A percentile compares a stretch with the other conserved stretches of the same genome.
Conservation (phyloP, 92 coral and sea anemone species). For the Parazoanthus atlanticus region DNA sequence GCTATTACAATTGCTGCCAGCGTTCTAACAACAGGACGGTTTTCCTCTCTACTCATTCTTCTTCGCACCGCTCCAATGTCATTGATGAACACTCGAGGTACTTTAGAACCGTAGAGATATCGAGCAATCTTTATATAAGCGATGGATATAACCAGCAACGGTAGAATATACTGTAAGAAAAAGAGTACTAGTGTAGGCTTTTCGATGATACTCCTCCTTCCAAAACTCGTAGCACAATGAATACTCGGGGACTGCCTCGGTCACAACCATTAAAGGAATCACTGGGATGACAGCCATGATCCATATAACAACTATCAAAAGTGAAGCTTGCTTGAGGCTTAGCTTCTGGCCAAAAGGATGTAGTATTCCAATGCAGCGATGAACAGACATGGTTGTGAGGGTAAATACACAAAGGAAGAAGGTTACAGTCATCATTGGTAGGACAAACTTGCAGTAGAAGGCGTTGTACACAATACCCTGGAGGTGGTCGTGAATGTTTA, state of each 20-base stretch:
- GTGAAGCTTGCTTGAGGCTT: slow-evolving; percentile 1
- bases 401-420: slow-evolving; percentile 31
- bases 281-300: slow-evolving; percentile 23
- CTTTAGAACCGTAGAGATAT: slow-evolving; percentile 32
- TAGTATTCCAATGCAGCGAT: slow-evolving; percentile 37
- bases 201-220: not conserved
- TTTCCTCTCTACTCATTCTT: slow-evolving; percentile 31
- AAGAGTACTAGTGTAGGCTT: slow-evolving; percentile 14
- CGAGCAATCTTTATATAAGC: slow-evolving; percentile 37
- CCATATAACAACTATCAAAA: slow-evolving; percentile 14
- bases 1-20: slow-evolving; percentile 32
- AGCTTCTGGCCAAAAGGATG: slow-evolving; percentile 31
- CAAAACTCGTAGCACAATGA: not conserved
- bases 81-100: slow-evolving; percentile 19
- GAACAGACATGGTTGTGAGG: slow-evolving; percentile 35
- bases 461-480: not conserved
- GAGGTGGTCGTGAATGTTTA: not conserved
- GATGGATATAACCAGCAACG: slow-evolving; percentile 6
- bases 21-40: slow-evolving; percentile 16
- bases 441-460: slow-evolving; percentile 26
- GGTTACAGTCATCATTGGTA: slow-evolving; percentile 38
- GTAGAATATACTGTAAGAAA: slow-evolving; percentile 21
- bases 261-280: slow-evolving; percentile 23
- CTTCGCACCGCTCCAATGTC: slow-evolving; percentile 33
- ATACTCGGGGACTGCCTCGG: not conserved